phyloP scores from a whole-genome alignment of 1,140 invertebrate genomes.

The Ephestia elutella region DNA sequence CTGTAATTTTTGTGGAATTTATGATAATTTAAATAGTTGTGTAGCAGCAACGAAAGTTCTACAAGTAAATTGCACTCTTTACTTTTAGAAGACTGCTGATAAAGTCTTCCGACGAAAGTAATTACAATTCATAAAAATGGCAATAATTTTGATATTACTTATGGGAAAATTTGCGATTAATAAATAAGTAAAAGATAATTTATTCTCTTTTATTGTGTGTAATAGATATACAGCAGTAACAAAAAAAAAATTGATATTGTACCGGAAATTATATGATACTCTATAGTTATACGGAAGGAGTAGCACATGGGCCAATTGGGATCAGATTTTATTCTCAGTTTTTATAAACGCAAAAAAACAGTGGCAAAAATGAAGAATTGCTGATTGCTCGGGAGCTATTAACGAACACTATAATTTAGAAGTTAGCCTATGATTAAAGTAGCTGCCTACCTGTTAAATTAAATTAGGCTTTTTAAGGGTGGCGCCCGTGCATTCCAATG shows the following conservation, averaged over 20 bases:
- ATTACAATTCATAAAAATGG: no score
- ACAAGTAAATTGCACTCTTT: neutral
- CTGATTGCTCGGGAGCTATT: slow-evolving; percentile 68
- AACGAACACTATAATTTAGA: slow-evolving; percentile 66
- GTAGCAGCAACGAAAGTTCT: neutral
- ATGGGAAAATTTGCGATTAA: no score
- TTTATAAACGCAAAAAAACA: slow-evolving; percentile 54
- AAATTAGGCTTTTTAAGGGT: slow-evolving; percentile 72
- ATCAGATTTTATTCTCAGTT: slow-evolving; percentile 26
- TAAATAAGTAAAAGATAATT: no score
- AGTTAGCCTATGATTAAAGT: slow-evolving; percentile 69
- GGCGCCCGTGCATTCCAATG: slow-evolving; percentile 56
- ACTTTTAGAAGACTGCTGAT: neutral
- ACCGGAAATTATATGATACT: neutral
- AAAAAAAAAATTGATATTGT: no score
- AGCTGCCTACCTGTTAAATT: slow-evolving; percentile 73
- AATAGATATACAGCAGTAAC: no score
- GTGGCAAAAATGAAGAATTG: slow-evolving; percentile 70
- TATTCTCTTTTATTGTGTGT: no score
- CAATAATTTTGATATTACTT: no score
- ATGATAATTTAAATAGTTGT: slow-evolving; percentile 20
- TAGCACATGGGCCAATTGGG: slow-evolving; percentile 19
- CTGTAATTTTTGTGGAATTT: slow-evolving; percentile 51
- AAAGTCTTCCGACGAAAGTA: no score
- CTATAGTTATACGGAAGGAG: slow-evolving; percentile 25